Evolutionary conservation across 1,140 invertebrate genomes (phyloP).

Genomic region (Mizuhopecten yessoensis): DNA sequence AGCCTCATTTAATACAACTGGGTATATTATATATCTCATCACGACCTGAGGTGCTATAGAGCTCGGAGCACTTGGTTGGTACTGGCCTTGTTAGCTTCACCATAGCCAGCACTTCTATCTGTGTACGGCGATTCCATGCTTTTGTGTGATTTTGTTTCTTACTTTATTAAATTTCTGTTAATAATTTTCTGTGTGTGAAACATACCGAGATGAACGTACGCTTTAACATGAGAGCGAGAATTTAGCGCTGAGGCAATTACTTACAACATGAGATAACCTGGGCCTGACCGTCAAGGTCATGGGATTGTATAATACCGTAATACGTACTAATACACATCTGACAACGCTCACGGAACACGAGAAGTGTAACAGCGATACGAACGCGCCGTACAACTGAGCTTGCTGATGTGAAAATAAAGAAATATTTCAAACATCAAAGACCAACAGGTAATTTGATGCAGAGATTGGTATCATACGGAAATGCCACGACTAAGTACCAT

Average conservation of each 20-base stretch:
- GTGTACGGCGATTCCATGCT: too few species aligned
- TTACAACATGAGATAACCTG: neutral
- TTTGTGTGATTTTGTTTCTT: neutral
- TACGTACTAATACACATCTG: neutral
- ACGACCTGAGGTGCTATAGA: neutral
- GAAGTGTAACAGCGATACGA: neutral
- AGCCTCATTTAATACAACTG: neutral
- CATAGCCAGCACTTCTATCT: neutral
- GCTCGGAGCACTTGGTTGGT: too few species aligned
- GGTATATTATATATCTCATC: constrained; percentile 34
- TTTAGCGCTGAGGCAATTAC: neutral
- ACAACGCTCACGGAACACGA: neutral
- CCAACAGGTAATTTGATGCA: constrained; percentile 7
- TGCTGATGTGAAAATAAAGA: constrained; percentile 33
- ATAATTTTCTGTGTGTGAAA: neutral
- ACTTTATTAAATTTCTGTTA: neutral
- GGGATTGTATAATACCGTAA: neutral
- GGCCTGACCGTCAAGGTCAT: neutral
- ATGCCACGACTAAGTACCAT: constrained; percentile 21
- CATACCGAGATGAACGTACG: neutral
- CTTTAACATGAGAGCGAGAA: neutral
- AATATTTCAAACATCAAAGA: constrained; percentile 24
- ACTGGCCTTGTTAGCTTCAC: neutral
- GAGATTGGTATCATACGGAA: neutral
- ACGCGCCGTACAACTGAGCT: neutral